Evolutionary conservation across 1,140 invertebrate genomes (phyloP).

Genomic region (Drosophila suzukii): DNA sequence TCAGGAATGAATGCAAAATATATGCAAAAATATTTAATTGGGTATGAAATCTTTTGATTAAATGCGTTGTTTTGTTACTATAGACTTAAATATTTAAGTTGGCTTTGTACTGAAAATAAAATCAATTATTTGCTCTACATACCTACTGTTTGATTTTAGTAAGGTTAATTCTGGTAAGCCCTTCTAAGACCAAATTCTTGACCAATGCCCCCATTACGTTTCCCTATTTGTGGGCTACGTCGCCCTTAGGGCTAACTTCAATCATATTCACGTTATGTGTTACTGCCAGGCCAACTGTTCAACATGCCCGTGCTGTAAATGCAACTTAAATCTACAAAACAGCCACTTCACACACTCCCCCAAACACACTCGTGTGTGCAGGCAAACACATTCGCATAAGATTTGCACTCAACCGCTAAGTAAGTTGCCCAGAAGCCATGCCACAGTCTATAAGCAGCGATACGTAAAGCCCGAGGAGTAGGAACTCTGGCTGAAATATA

Average conservation of each 20-base stretch:
- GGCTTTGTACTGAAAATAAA: too few species aligned
- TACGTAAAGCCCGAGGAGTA: slow-evolving; percentile 64
- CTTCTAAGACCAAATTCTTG: background rate
- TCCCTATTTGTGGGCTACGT: slow-evolving; percentile 29
- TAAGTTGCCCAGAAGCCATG: slow-evolving; percentile 69
- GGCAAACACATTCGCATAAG: slow-evolving; percentile 29
- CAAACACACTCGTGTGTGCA: slow-evolving; percentile 18
- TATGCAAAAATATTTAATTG: too few species aligned
- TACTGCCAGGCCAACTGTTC: slow-evolving; percentile 39
- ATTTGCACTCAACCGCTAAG: slow-evolving; percentile 71
- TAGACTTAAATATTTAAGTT: too few species aligned
- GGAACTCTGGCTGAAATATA: slow-evolving; percentile 53
- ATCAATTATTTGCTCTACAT: too few species aligned
- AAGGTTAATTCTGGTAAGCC: background rate
- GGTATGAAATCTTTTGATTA: too few species aligned
- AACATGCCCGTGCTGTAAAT: slow-evolving; percentile 47
- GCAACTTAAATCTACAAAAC: slow-evolving; percentile 52
- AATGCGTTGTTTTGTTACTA: too few species aligned
- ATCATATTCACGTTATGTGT: slow-evolving; percentile 40
- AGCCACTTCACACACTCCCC: slow-evolving; percentile 37
- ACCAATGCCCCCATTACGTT: background rate
- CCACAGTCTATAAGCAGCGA: slow-evolving; percentile 73
- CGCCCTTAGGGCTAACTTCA: slow-evolving; percentile 28
- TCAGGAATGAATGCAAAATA: too few species aligned
- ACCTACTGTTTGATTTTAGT: background rate